Conservation (phyloP, 1,140 invertebrate species). For the Archegozetes longisetosus region DNA sequence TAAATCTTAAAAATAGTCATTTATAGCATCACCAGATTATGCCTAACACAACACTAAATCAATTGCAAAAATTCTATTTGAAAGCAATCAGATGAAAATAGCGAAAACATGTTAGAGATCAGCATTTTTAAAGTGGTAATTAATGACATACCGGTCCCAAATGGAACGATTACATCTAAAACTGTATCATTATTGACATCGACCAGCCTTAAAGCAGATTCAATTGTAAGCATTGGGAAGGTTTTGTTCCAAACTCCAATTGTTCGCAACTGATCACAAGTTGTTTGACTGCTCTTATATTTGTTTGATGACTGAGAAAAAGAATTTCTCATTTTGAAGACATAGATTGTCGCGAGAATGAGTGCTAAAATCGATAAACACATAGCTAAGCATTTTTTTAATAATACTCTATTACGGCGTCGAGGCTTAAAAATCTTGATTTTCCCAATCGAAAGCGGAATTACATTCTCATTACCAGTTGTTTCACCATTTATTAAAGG, state of each 20-base stretch:
- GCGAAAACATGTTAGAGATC: no score
- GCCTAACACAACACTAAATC: no score
- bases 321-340: background rate
- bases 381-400: background rate
- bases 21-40: no score
- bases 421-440: conserved; percentile 15
- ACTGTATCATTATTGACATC: conserved; percentile 57
- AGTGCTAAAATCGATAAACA: background rate
- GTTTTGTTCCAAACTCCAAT: conserved; percentile 51
- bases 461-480: background rate
- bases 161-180: conserved; percentile 59
- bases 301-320: background rate
- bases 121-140: no score
- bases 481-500: background rate
- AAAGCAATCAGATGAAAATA: no score
- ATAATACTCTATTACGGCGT: background rate
- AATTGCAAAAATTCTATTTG: no score
- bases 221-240: conserved; percentile 54
- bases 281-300: background rate
- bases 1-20: no score
- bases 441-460: conserved; percentile 12
- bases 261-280: conserved; percentile 5
- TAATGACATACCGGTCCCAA: conserved; percentile 46
- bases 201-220: conserved; percentile 49
- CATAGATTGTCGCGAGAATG: background rate